These are phyloP conservation scores for Calcarius lapponicus DNA, from an alignment of 2,797 vertebrate species.

Conservation along the genomic window DNA sequence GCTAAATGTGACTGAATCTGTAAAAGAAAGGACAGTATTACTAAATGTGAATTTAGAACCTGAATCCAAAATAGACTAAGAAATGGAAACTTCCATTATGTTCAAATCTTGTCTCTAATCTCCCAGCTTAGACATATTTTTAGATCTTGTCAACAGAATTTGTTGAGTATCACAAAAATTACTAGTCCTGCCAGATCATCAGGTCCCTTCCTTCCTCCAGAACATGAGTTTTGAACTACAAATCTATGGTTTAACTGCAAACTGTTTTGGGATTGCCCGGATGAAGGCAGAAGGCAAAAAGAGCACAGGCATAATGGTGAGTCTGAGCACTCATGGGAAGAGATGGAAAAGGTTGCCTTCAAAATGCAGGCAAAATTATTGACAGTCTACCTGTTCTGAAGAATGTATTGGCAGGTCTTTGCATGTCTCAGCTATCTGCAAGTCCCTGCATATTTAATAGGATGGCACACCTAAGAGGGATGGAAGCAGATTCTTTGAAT, in stretches of 20 bases:
- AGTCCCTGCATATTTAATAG: neutral
- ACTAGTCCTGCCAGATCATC: neutral
- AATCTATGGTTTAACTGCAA: neutral
- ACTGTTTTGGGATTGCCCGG: neutral
- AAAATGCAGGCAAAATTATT: neutral
- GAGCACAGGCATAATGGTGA: neutral
- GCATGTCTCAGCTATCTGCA: neutral
- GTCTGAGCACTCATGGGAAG: neutral
- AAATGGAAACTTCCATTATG: neutral
- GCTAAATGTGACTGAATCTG: slow-evolving; percentile 91
- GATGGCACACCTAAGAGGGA: neutral
- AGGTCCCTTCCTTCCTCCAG: neutral
- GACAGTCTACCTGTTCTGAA: neutral
- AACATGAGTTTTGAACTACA: neutral
- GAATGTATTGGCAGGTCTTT: neutral
- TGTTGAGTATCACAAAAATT: neutral
- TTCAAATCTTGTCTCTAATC: neutral
- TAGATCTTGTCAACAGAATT: neutral
- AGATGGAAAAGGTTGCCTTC: neutral
- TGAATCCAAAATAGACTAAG: neutral
- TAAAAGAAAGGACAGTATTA: slow-evolving; percentile 34
- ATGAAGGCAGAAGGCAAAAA: neutral
- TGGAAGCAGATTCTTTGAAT: neutral
- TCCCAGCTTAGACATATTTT: neutral
- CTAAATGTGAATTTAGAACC: neutral